Conservation (phyloP, 1,140 invertebrate species). For the Drosophila watanabei region DNA sequence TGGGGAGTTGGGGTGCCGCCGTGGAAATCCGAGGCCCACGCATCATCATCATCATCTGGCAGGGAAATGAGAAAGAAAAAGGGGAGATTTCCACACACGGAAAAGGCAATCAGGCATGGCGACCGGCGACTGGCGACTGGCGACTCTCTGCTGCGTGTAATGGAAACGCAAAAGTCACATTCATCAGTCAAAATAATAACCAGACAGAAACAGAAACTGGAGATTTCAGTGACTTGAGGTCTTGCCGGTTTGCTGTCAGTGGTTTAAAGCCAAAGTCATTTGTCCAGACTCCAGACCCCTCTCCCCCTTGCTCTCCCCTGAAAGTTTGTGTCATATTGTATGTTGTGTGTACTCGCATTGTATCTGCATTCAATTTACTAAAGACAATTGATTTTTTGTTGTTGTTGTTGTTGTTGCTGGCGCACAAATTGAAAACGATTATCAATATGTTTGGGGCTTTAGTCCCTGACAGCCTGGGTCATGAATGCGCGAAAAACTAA, state of each 20-base stretch:
- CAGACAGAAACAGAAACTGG: constrained; percentile 36
- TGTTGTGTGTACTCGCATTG: constrained; percentile 23
- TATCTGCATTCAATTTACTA: constrained; percentile 70
- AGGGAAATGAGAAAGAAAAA: constrained; percentile 12
- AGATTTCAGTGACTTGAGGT: constrained; percentile 24
- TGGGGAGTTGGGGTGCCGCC: background rate
- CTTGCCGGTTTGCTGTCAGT: constrained; percentile 30
- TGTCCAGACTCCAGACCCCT: constrained; percentile 18
- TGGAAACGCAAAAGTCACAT: constrained; percentile 49
- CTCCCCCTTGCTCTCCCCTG: background rate
- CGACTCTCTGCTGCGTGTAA: constrained; percentile 20
- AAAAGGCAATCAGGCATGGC: constrained; percentile 43
- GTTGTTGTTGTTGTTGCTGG: constrained; percentile 8
- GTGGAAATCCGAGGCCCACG: constrained; percentile 32
- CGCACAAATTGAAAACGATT: constrained; percentile 74
- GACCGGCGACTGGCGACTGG: constrained; percentile 9
- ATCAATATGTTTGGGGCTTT: constrained; percentile 65
- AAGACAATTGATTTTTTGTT: constrained; percentile 68
- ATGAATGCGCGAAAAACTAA: constrained; percentile 73
- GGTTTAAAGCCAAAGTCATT: constrained; percentile 47
- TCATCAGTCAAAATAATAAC: constrained; percentile 58
- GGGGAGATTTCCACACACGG: constrained; percentile 24
- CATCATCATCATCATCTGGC: constrained; percentile 26
- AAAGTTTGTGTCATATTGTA: background rate
- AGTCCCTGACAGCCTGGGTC: constrained; percentile 44